phyloP scores from a whole-genome alignment of 2,888 invertebrate genomes.

The Melolontha melolontha region DNA sequence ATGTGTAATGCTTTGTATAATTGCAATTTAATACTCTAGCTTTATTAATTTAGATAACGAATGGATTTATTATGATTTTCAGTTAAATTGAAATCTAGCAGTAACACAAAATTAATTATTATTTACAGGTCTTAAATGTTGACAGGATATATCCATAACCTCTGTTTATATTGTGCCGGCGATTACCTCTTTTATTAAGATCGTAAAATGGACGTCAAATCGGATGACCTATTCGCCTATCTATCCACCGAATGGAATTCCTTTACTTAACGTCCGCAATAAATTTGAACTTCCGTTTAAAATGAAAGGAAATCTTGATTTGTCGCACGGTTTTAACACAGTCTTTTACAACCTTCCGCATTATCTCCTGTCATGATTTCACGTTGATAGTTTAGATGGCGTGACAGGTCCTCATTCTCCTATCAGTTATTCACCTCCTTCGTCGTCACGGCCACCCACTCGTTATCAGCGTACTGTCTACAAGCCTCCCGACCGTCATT shows the following conservation, averaged over 20 bases:
- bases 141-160: neutral
- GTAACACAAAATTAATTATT: too few relatives aligned
- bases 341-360: constrained; percentile 22
- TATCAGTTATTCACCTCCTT: constrained; percentile 1
- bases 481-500: constrained; percentile 23
- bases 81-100: too few relatives aligned
- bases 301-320: constrained; percentile 32
- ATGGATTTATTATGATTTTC: too few relatives aligned
- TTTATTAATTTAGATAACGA: too few relatives aligned
- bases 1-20: too few relatives aligned
- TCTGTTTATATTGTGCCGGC: constrained; percentile 2
- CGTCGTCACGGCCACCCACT: neutral
- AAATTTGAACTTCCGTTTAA: constrained; percentile 17
- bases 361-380: constrained; percentile 25
- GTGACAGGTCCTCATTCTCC: constrained; percentile 17
- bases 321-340: constrained; percentile 28
- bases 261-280: constrained; percentile 21
- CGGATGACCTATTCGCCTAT: constrained; percentile 14
- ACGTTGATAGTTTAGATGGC: constrained; percentile 27
- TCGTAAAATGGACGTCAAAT: constrained; percentile 22
- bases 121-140: too few relatives aligned
- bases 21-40: too few relatives aligned
- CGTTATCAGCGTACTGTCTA: constrained; percentile 14
- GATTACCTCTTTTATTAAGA: constrained; percentile 3
- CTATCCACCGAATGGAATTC: constrained; percentile 4